Evolutionary conservation across 2,113 vertebrate species (phyloP).

Genomic region (Grus americana): DNA sequence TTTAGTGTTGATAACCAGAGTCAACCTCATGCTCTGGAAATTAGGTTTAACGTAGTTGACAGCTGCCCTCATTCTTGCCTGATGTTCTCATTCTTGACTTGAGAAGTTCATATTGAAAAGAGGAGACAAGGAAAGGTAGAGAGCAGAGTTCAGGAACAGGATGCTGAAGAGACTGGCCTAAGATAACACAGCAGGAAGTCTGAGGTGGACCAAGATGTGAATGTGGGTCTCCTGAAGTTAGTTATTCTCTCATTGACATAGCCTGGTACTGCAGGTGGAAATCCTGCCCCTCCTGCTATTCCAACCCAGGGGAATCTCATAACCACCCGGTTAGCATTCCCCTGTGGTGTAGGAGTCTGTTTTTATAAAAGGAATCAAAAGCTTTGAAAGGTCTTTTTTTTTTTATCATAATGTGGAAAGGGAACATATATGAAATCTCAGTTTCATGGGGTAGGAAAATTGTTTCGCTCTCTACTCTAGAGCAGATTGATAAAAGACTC

Average conservation of each 20-base stretch:
- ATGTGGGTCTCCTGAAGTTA: not conserved
- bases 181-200: not conserved
- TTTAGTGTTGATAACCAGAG: not conserved
- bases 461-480: not conserved
- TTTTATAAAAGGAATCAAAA: not conserved
- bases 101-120: not conserved
- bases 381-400: not conserved
- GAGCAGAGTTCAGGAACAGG: not conserved
- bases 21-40: not conserved
- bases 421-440: conserved; percentile 3
- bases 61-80: not conserved
- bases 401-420: not conserved
- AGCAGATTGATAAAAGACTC: conserved; percentile 49
- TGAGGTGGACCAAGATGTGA: not conserved
- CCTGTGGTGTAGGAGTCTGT: not conserved
- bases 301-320: not conserved
- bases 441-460: conserved; percentile 11
- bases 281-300: not conserved
- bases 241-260: not conserved
- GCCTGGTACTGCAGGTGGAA: not conserved
- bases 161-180: not conserved
- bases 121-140: not conserved
- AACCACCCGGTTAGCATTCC: not conserved
- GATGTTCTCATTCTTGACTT: not conserved
- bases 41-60: not conserved